Conservation (phyloP, 2,888 invertebrate species). For the Phlogophora meticulosa region DNA sequence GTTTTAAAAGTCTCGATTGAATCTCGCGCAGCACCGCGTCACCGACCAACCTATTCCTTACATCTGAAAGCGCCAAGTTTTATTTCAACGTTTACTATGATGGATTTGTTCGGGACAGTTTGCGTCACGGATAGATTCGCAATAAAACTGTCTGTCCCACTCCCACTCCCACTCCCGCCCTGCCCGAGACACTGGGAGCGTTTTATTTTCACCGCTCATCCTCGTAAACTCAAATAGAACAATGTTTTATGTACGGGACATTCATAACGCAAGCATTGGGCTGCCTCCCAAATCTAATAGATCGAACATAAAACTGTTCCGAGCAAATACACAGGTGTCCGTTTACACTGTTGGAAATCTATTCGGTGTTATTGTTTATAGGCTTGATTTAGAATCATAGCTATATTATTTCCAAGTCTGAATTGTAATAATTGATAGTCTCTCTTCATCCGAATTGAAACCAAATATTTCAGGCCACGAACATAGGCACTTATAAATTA, state of each 20-base stretch:
- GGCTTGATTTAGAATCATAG: neutral
- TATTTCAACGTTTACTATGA: constrained; percentile 17
- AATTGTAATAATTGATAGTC: too few species aligned
- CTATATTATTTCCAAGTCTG: neutral
- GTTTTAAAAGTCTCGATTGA: constrained; percentile 39
- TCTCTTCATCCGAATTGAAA: neutral
- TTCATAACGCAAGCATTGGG: constrained; percentile 42
- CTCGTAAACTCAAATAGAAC: constrained; percentile 61
- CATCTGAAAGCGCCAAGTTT: constrained; percentile 25
- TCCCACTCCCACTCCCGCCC: too few species aligned
- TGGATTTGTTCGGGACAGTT: constrained; percentile 19
- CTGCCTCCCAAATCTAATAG: constrained; percentile 58
- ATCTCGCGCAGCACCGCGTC: constrained; percentile 25
- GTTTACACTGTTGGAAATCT: constrained; percentile 14
- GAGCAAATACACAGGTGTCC: constrained; percentile 32
- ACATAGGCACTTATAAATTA: constrained; percentile 1
- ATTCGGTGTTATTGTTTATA: neutral
- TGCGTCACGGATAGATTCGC: constrained; percentile 26
- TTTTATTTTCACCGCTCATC: constrained; percentile 61
- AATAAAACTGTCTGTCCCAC: constrained; percentile 49
- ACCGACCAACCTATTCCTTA: neutral
- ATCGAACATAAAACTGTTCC: constrained; percentile 48
- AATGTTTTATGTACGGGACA: constrained; percentile 57
- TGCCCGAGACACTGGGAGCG: constrained; percentile 20
- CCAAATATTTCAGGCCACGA: neutral